Evolutionary conservation across 2,113 vertebrate species (phyloP).

Genomic region (Otocyon megalotis): DNA sequence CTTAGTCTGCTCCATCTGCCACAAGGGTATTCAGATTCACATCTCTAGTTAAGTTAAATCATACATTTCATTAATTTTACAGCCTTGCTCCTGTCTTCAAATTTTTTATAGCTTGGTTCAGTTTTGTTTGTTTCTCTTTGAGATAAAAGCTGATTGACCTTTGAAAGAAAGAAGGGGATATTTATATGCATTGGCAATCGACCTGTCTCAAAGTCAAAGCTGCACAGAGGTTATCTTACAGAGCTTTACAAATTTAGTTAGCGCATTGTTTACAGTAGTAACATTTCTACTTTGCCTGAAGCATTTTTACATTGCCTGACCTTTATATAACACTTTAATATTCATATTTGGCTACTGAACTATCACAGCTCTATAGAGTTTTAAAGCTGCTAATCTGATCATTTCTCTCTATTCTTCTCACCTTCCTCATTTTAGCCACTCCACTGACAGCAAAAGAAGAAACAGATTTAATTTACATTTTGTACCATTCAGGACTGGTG

Average conservation of each 20-base stretch:
- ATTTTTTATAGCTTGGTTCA: constrained; percentile 49
- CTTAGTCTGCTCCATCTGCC: background rate
- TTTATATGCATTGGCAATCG: constrained; percentile 60
- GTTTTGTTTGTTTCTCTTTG: constrained; percentile 68
- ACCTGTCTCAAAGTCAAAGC: constrained; percentile 75
- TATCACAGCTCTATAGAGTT: constrained; percentile 45
- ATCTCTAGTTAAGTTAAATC: constrained; percentile 10
- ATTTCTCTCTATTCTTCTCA: constrained; percentile 67
- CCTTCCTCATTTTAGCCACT: constrained; percentile 54
- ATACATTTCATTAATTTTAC: constrained; percentile 68
- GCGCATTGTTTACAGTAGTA: constrained; percentile 61
- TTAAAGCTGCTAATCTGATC: constrained; percentile 77
- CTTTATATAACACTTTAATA: constrained; percentile 76
- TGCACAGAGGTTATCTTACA: constrained; percentile 54
- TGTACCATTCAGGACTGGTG: constrained; percentile 48
- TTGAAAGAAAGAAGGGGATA: constrained; percentile 70
- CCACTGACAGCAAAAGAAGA: constrained; percentile 55
- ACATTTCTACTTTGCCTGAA: constrained; percentile 66
- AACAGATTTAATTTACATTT: constrained; percentile 70
- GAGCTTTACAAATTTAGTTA: constrained; percentile 71
- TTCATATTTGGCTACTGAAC: constrained; percentile 68
- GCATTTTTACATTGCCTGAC: constrained; percentile 70
- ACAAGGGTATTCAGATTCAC: constrained; percentile 20
- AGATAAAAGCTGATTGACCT: constrained; percentile 74
- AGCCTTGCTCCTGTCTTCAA: constrained; percentile 4